These are phyloP conservation scores for Nothura maculosa DNA, from an alignment of 2,797 vertebrate genomes.

Conservation along the genomic window DNA sequence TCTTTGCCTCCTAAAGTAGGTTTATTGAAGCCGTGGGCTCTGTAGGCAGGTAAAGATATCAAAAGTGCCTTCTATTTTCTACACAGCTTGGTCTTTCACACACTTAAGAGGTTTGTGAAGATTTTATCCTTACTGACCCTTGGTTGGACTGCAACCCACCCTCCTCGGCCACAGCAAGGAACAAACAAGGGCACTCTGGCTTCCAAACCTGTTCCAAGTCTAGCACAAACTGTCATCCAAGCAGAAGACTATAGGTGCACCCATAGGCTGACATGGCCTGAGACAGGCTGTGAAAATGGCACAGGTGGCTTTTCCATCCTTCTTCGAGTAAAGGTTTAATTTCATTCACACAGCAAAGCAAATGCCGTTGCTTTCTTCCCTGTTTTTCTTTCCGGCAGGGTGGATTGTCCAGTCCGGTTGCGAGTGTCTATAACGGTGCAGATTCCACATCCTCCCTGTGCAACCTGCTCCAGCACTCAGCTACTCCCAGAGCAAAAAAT, in stretches of 20 bases:
- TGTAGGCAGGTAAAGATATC: neutral
- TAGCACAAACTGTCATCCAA: rapidly evolving
- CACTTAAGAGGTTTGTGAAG: neutral
- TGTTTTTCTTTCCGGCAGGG: neutral
- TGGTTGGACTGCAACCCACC: neutral
- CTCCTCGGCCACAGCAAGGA: neutral
- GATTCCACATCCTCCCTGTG: neutral
- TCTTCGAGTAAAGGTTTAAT: neutral
- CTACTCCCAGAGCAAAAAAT: neutral
- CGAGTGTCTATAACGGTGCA: neutral
- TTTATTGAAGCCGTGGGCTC: neutral
- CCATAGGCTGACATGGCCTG: neutral
- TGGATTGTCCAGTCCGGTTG: neutral
- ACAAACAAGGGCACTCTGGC: neutral
- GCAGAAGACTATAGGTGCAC: neutral
- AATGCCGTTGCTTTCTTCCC: neutral
- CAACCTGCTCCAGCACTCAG: neutral
- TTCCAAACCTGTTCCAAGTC: neutral
- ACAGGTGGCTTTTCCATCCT: neutral
- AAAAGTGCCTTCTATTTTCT: neutral
- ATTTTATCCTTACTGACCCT: neutral
- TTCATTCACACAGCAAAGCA: neutral
- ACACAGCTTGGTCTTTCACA: neutral
- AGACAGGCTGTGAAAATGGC: rapidly evolving
- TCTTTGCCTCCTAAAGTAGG: neutral